These are phyloP conservation scores for Dione vanillae DNA, from an alignment of 2,888 invertebrate genomes.

Conservation along the genomic window DNA sequence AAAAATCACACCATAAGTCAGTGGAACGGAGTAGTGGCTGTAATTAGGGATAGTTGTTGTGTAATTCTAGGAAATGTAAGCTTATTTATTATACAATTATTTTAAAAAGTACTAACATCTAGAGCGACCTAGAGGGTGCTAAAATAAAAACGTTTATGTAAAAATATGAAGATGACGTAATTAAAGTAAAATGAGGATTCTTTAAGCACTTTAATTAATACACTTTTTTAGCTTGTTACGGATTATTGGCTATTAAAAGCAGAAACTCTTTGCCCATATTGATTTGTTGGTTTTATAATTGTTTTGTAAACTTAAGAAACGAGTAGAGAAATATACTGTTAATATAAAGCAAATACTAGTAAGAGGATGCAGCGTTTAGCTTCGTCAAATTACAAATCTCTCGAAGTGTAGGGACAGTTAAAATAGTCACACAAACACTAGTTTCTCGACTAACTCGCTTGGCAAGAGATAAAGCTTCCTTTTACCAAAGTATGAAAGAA, in stretches of 20 bases:
- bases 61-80: too few species aligned
- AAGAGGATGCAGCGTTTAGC: not conserved
- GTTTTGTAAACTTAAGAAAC: not conserved
- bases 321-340: not conserved
- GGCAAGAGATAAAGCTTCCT: too few species aligned
- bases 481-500: too few species aligned
- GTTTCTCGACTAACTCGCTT: too few species aligned
- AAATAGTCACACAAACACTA: too few species aligned
- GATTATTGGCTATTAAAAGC: not conserved
- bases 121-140: not conserved
- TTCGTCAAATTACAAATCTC: not conserved
- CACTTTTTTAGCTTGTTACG: not conserved
- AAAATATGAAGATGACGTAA: not conserved
- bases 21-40: too few species aligned
- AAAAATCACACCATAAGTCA: too few species aligned
- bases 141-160: not conserved
- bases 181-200: slow-evolving; percentile 3
- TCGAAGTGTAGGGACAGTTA: too few species aligned
- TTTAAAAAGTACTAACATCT: not conserved
- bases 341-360: not conserved
- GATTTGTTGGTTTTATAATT: not conserved
- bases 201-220: not conserved
- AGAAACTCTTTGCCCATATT: not conserved
- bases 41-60: too few species aligned
- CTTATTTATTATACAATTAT: not conserved